Evolutionary conservation across 2,888 invertebrate species (phyloP).

Genomic region (Agrilus biguttatus): DNA sequence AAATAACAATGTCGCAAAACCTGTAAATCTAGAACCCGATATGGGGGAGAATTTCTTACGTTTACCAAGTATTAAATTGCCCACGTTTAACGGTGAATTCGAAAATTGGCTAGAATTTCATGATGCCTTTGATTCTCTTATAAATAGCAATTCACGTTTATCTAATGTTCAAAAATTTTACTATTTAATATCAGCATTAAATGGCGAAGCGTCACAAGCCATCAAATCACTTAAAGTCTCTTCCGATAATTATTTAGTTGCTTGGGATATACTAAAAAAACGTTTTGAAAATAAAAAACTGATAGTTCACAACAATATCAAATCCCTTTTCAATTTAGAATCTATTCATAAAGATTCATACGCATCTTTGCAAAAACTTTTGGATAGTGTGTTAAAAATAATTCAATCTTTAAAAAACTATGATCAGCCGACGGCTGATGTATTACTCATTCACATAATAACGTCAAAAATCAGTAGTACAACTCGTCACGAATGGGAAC

Average conservation of each 20-base stretch:
- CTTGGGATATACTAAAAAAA: background rate
- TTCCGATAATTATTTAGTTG: background rate
- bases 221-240: background rate
- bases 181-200: background rate
- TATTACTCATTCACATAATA: background rate
- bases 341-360: background rate
- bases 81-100: background rate
- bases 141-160: too few species aligned
- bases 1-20: too few species aligned
- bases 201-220: background rate
- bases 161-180: background rate
- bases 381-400: too few species aligned
- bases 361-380: background rate
- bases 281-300: background rate
- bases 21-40: too few species aligned
- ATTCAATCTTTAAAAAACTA: too few species aligned
- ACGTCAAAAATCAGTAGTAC: background rate
- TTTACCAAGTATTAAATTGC: background rate
- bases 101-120: constrained; percentile 2
- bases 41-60: too few species aligned
- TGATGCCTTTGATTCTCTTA: background rate
- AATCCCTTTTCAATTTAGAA: background rate
- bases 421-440: background rate
- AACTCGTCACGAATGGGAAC: background rate
- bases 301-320: background rate